Evolutionary conservation across 2,113 vertebrate genomes (phyloP).

Genomic region (Spea multiplicata): DNA sequence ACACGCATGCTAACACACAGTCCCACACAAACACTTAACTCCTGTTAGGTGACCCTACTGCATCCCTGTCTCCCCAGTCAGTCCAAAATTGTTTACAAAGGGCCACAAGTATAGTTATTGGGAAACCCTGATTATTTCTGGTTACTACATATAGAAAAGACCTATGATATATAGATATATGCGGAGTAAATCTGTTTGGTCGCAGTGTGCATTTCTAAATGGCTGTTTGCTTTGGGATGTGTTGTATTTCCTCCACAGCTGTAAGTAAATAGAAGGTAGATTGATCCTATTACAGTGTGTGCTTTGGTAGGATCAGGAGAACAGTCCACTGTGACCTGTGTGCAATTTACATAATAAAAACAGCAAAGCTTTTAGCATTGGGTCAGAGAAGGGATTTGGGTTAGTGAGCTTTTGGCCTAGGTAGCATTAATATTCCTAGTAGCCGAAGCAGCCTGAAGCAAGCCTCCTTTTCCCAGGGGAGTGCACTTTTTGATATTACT

Average conservation of each 20-base stretch:
- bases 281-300: conserved; percentile 1
- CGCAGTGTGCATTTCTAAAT: no score
- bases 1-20: no score
- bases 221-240: no score
- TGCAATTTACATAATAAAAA: conserved; percentile 43
- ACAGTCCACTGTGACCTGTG: conserved; percentile 5
- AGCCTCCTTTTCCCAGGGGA: conserved; percentile 80
- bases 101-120: no score
- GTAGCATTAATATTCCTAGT: conserved; percentile 92
- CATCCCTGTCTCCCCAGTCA: no score
- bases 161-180: no score
- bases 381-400: conserved; percentile 63
- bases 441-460: conserved; percentile 62
- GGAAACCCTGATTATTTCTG: no score
- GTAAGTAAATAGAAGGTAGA: not conserved
- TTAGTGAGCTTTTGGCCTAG: conserved; percentile 65
- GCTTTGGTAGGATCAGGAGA: not conserved
- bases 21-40: no score
- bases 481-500: conserved; percentile 94
- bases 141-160: no score
- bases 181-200: no score
- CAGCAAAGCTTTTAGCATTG: conserved; percentile 70
- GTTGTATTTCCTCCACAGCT: not conserved
- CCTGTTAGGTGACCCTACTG: no score
- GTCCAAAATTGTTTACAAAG: no score